Conservation (phyloP, 2,797 vertebrate genomes). For the Otolemur crassicaudatus region DNA sequence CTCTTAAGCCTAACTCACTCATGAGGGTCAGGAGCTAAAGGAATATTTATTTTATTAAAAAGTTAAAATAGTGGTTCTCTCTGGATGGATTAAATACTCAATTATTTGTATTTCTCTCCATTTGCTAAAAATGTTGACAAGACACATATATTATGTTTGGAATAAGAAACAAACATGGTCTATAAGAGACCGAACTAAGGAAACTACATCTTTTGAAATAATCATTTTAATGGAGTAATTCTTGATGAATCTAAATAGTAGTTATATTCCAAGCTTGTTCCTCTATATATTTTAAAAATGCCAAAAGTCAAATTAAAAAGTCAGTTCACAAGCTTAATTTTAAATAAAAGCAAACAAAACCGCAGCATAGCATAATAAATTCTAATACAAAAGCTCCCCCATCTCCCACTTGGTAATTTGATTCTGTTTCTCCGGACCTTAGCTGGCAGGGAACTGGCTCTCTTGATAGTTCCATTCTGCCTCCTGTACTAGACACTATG, state of each 20-base stretch:
- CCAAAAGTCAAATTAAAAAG: conserved; percentile 48
- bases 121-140: conserved; percentile 2
- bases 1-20: conserved; percentile 37
- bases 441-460: neutral
- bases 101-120: conserved; percentile 11
- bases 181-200: conserved; percentile 19
- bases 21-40: neutral
- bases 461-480: neutral
- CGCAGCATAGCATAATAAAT: neutral
- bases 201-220: conserved; percentile 20
- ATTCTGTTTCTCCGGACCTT: conserved; percentile 10
- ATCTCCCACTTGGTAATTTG: neutral
- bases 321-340: conserved; percentile 22
- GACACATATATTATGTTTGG: neutral
- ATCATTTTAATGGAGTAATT: conserved; percentile 4
- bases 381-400: neutral
- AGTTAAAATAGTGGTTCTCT: neutral
- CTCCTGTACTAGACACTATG: neutral
- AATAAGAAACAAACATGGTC: conserved; percentile 6
- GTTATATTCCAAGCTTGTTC: conserved; percentile 26
- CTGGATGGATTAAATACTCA: neutral
- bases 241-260: neutral
- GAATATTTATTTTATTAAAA: neutral
- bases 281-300: neutral
- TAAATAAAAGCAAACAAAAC: conserved; percentile 55